Evolutionary conservation across 2,113 vertebrate genomes (phyloP).

Genomic region (Ceratotherium simum): DNA sequence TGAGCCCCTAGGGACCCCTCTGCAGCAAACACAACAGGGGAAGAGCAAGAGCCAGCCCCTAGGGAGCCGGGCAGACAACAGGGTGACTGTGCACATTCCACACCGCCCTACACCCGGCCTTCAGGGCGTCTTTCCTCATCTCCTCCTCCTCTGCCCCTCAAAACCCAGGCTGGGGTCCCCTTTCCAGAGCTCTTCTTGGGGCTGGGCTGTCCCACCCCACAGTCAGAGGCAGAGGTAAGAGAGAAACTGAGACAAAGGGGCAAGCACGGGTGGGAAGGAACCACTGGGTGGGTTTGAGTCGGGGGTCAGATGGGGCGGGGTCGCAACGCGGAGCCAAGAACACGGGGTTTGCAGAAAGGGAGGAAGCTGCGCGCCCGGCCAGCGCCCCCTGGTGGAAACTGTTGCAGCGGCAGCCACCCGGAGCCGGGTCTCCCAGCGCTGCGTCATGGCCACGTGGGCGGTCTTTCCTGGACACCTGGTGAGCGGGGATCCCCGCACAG

Average conservation of each 20-base stretch:
- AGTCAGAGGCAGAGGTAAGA: not conserved
- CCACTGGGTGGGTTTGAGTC: not conserved
- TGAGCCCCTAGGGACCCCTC: conserved; percentile 38
- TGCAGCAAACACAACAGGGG: conserved; percentile 46
- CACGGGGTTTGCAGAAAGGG: accelerated
- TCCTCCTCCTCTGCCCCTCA: not conserved
- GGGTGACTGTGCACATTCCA: not conserved
- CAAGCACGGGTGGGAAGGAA: not conserved
- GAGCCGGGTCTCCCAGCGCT: not conserved
- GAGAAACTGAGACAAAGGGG: not conserved
- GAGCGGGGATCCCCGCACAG: not conserved
- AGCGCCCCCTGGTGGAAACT: conserved; percentile 47
- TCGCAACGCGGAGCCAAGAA: accelerated
- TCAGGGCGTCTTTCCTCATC: too few relatives aligned
- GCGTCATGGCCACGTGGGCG: accelerated
- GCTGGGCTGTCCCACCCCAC: not conserved
- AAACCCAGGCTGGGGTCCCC: not conserved
- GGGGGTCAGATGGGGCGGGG: not conserved
- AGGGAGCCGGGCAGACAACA: not conserved
- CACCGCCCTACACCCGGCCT: accelerated
- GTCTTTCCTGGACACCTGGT: not conserved
- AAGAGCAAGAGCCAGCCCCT: conserved; percentile 38
- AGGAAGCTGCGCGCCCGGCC: not conserved
- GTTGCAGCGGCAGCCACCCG: not conserved
- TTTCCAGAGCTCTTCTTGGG: not conserved